Conservation (phyloP, 1,140 invertebrate genomes). For the Limonius californicus region DNA sequence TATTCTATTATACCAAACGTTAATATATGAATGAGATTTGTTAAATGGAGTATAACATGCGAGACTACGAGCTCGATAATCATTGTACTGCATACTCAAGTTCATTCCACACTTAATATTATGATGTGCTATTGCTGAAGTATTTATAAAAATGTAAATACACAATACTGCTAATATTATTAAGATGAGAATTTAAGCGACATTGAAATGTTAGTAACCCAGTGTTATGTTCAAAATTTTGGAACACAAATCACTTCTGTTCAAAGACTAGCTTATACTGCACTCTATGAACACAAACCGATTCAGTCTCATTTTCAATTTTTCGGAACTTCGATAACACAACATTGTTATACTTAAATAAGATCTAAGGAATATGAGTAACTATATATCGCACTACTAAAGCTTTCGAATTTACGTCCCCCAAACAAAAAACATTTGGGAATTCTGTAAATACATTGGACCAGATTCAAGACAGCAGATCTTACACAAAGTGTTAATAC, state of each 20-base stretch:
- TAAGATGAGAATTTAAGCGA: not conserved
- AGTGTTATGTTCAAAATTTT: not conserved
- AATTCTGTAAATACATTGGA: no score
- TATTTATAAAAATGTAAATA: constrained; percentile 12
- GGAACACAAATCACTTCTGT: not conserved
- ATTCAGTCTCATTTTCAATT: no score
- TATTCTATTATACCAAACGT: constrained; percentile 6
- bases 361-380: not conserved
- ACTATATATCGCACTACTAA: no score
- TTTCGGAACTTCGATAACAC: not conserved
- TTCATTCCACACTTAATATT: not conserved
- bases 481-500: no score
- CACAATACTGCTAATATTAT: constrained; percentile 10
- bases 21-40: constrained; percentile 13
- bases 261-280: not conserved
- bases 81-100: not conserved
- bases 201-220: not conserved
- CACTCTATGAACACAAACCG: not conserved
- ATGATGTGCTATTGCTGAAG: not conserved
- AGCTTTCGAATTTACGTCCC: no score
- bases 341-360: no score
- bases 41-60: not conserved
- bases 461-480: no score
- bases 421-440: no score
- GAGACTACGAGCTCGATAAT: not conserved